Percentiles rank a stretch among this genome's conserved stretches.
Evolutionary conservation across 2,888 invertebrate genomes (phyloP).

Genomic region (Luffia ferchaultella): DNA sequence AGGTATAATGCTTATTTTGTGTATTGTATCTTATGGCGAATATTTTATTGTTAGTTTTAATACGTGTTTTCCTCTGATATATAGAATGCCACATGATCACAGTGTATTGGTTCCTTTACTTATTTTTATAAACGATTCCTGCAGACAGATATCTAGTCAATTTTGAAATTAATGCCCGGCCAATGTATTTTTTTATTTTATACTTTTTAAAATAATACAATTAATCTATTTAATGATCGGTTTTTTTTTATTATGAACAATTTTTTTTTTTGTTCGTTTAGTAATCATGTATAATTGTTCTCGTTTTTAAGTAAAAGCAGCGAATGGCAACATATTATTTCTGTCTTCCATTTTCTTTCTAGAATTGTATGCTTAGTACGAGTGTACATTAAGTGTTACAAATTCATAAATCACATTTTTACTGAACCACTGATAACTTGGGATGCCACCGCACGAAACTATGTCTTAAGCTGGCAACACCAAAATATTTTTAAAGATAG

Average conservation of each 20-base stretch:
- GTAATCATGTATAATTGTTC: too few relatives aligned
- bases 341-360: not conserved
- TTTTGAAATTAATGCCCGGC: constrained; percentile 58
- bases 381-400: not conserved
- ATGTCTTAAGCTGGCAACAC: too few relatives aligned
- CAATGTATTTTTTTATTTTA: constrained; percentile 27
- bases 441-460: too few relatives aligned
- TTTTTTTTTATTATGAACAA: not conserved
- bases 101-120: constrained; percentile 61
- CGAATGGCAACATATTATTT: not conserved
- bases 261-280: too few relatives aligned
- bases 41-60: constrained; percentile 35
- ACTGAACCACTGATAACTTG: too few relatives aligned
- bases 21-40: constrained; percentile 41
- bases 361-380: not conserved
- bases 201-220: not conserved
- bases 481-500: too few relatives aligned
- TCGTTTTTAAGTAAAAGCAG: not conserved
- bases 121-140: constrained; percentile 57
- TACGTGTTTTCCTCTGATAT: constrained; percentile 21
- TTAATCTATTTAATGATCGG: not conserved
- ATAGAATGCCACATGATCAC: constrained; percentile 46
- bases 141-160: constrained; percentile 66
- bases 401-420: not conserved
- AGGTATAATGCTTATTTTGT: not conserved